Evolutionary conservation across 2,113 vertebrate genomes (phyloP).

Genomic region (Physeter macrocephalus): DNA sequence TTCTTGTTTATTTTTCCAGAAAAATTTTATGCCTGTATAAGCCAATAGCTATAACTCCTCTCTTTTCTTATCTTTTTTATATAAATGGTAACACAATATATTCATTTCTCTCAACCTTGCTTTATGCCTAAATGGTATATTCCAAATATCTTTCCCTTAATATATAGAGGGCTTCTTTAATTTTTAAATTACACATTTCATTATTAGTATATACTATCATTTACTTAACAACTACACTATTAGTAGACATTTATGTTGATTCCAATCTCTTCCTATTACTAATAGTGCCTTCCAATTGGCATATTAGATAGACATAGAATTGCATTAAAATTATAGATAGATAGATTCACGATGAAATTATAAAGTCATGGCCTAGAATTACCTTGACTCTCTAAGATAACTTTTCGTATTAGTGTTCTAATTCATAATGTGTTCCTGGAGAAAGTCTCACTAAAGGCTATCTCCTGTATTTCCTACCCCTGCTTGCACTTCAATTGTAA

Average conservation of each 20-base stretch:
- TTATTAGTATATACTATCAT: neutral
- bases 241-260: neutral
- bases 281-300: neutral
- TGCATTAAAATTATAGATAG: neutral
- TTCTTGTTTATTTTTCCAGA: neutral
- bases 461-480: neutral
- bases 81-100: neutral
- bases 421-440: neutral
- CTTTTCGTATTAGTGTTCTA: neutral
- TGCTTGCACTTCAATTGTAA: neutral
- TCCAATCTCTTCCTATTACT: neutral
- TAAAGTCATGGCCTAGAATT: neutral
- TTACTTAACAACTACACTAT: neutral
- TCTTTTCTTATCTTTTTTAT: neutral
- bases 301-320: neutral
- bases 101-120: neutral
- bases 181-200: neutral
- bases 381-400: neutral
- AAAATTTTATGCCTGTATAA: neutral
- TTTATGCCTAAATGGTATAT: neutral
- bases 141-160: neutral
- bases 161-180: neutral
- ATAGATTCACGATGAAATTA: neutral
- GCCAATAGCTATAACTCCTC: neutral
- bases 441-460: neutral